Evolutionary conservation across 2,113 vertebrate genomes (phyloP), one percentile per base, ranked within the genome.

Genomic region (Zosterops borbonicus): DNA sequence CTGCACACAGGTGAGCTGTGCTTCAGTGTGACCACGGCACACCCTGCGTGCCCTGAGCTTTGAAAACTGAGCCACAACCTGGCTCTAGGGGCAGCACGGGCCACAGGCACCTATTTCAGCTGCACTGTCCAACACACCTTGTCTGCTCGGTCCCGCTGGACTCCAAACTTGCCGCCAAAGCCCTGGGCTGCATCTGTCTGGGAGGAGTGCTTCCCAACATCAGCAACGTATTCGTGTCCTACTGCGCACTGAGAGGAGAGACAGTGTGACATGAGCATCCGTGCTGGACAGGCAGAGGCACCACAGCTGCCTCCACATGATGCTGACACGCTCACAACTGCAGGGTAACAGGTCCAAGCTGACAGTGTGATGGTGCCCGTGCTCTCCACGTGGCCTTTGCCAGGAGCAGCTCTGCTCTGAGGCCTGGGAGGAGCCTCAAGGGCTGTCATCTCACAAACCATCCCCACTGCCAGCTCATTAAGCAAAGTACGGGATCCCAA

Each of bases 91-190:
- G 16, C 35, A 70, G 56, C 60, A 33, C 21, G 4, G 15, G 83
- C 28, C n/a, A 18, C 46, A 39, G 41, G 18, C 1, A 11, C 0
- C 0, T 0, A 8, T 49, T 16, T 33, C 4, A 46, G 64, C 52
- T 19, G 28, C 47, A 7, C 41, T 12, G 19, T 33, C 59, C 71
- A 69, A 50, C 98, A 87, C 65, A 99, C 99, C 98, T 99, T 98
- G 96, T 99, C 99, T 0, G 98, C 96, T 6, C 99, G 98, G 85
- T 99, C 99, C 96, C 97, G 98, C 96, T 99, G 98, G 23, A 99
- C 98, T 18, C 99, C 99, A 0, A 97, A 99, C 94, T 99, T 99
- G 9, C 99, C 99, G 0, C 99, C 99, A 44, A 99, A 99, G 13
- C 99, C 99, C 85, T 95, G 97, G 2, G 99, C 98, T 6, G 98